Base-by-base conservation (phyloP, 37 sponge, comb jelly and placozoan genomes). In the Hexactinellida sp. region DNA sequence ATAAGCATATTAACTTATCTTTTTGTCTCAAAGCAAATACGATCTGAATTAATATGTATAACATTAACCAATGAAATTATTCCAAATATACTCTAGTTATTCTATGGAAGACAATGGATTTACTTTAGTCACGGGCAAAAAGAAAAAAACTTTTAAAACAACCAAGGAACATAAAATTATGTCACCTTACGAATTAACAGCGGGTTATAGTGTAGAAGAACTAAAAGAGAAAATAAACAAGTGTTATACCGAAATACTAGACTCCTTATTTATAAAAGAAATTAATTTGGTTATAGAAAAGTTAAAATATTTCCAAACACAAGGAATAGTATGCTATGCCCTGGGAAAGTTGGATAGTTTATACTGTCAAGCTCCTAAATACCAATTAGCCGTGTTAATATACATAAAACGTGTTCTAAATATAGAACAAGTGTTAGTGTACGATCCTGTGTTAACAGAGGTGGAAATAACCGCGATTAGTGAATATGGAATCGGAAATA, bases 331-430 rank as follows among this genome's bases (percentile, higher is more conserved):
- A 10, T 63, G 76, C 76, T 63, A 63, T 63, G 76, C 28, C 5
- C 3, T 63, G 21, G 76, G 76, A 28, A 63, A 63, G 34, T 21
- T 63, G 34, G 76, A 63, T n/a, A 63, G 34, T 63, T 63, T 63
- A n/a, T 63, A 63, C 76, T 25, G 76, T 63, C 76, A 63, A n/a
- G 76, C 76, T 10, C 76, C 76, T 28, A 63, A 63, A 63, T 63
- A 63, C 76, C 76, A 63, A n/a, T 28, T 63, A 23, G 76, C 76
- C 25, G 34, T n/a, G 30, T 23, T 63, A 23, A 7, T 63, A n/a
- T 28, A 63, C 76, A 63, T 63, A 10, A 63, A 25, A n/a, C 5
- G 13, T 1, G 13, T 23, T 7, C 30, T 63, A n/a, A 63, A 63
- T 21, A 63, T 63, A 10, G 76, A 63, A n/a, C 3, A 63, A 7